Evolutionary conservation across 2,113 vertebrate species (phyloP).

Genomic region (Microcebus lehilahytsara): DNA sequence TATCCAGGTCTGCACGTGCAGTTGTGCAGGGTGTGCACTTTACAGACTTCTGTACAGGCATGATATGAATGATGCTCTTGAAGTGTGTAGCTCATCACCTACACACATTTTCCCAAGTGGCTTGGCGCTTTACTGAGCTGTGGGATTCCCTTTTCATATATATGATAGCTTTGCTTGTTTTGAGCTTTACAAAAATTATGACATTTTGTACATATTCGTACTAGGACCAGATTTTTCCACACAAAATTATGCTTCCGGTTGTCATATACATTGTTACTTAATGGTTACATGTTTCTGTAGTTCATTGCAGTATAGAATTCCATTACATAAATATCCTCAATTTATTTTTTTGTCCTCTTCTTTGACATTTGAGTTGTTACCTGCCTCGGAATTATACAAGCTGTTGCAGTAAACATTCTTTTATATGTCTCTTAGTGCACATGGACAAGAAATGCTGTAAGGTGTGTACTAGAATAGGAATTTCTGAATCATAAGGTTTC

Average conservation of each 20-base stretch:
- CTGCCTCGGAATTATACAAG: neutral
- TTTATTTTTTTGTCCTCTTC: neutral
- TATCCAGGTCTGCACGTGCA: too few species aligned
- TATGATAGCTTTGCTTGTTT: neutral
- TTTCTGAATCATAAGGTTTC: neutral
- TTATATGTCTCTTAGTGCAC: neutral
- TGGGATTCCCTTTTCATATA: neutral
- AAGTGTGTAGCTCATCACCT: neutral
- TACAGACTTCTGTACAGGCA: too few species aligned
- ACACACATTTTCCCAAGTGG: too few species aligned
- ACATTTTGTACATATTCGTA: neutral
- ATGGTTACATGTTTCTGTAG: neutral
- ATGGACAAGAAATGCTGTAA: neutral
- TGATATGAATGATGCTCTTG: neutral
- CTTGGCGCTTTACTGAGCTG: neutral
- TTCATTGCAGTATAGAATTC: neutral
- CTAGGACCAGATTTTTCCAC: neutral
- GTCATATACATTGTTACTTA: neutral
- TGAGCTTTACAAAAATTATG: neutral
- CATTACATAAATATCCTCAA: neutral
- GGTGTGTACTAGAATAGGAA: neutral
- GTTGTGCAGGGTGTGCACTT: neutral
- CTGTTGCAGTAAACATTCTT: neutral
- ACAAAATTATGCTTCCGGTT: neutral
- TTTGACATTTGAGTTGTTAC: neutral